Conservation (phyloP, 2,797 vertebrate genomes). For the Hippoglossus hippoglossus region DNA sequence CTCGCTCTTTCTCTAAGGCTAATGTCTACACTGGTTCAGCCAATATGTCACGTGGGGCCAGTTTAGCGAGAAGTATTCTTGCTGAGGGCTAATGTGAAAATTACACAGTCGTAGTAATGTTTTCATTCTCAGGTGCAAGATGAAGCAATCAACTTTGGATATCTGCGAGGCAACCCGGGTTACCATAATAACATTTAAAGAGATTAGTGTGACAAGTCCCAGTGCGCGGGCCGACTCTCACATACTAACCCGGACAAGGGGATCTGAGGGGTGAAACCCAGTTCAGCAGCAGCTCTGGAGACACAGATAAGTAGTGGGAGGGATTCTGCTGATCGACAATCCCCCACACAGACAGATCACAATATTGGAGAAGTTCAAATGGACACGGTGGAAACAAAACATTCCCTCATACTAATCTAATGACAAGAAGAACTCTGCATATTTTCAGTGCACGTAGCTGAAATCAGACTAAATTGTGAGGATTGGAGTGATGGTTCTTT, state of each 20-base stretch:
- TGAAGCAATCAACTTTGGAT: slow-evolving; percentile 69
- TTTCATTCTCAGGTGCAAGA: slow-evolving; percentile 57
- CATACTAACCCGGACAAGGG: slow-evolving; percentile 42
- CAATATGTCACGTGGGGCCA: slow-evolving; percentile 60
- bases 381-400: slow-evolving; percentile 12
- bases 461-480: slow-evolving; percentile 37
- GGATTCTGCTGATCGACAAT: slow-evolving; percentile 27
- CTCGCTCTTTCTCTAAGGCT: slow-evolving; percentile 27
- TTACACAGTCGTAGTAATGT: slow-evolving; percentile 54
- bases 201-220: slow-evolving; percentile 77
- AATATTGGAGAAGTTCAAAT: slow-evolving; percentile 20
- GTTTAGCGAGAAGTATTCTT: slow-evolving; percentile 52
- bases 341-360: slow-evolving; percentile 30
- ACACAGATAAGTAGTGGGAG: background rate
- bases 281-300: slow-evolving; percentile 64
- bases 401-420: slow-evolving; percentile 46
- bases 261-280: slow-evolving; percentile 60
- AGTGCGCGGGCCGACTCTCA: slow-evolving; percentile 48
- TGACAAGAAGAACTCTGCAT: slow-evolving; percentile 21
- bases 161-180: slow-evolving; percentile 64
- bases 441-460: slow-evolving; percentile 17
- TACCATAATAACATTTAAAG: slow-evolving; percentile 78
- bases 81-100: slow-evolving; percentile 68
- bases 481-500: slow-evolving; percentile 14
- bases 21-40: slow-evolving; percentile 59